phyloP scores from a whole-genome alignment of 2,888 invertebrate genomes.

The Cancer borealis region DNA sequence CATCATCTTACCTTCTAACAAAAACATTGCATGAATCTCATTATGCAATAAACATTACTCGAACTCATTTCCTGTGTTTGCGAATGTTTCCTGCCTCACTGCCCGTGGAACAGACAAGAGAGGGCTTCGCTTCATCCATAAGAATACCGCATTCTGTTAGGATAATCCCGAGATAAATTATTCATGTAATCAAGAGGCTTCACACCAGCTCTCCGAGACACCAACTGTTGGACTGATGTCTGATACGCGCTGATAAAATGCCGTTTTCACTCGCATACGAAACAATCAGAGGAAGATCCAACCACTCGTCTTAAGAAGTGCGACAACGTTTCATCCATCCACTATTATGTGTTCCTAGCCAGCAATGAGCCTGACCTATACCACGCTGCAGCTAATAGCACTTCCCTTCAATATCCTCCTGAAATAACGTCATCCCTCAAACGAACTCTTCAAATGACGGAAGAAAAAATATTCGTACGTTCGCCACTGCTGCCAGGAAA shows the following conservation, averaged over 20 bases:
- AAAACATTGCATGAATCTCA: background rate
- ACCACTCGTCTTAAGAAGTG: too few relatives aligned
- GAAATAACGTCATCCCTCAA: background rate
- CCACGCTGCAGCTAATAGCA: background rate
- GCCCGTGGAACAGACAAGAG: background rate
- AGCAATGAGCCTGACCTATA: background rate
- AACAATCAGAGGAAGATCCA: too few relatives aligned
- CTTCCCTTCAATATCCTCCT: background rate
- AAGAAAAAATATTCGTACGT: background rate
- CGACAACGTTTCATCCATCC: background rate
- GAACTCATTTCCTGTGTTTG: background rate
- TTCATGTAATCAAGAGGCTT: background rate
- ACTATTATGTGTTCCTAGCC: background rate
- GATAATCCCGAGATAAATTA: background rate
- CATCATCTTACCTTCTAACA: background rate
- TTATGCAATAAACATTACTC: background rate
- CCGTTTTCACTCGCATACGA: too few relatives aligned
- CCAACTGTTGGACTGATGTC: background rate
- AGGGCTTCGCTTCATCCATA: background rate
- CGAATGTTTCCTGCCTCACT: background rate
- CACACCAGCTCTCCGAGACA: conserved; percentile 1
- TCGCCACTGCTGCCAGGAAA: conserved; percentile 8
- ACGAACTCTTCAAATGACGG: background rate
- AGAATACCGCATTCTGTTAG: background rate
- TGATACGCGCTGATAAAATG: background rate